Conservation (phyloP, 37 sponge, comb jelly and placozoan species). For the Spongilla lacustris region DNA sequence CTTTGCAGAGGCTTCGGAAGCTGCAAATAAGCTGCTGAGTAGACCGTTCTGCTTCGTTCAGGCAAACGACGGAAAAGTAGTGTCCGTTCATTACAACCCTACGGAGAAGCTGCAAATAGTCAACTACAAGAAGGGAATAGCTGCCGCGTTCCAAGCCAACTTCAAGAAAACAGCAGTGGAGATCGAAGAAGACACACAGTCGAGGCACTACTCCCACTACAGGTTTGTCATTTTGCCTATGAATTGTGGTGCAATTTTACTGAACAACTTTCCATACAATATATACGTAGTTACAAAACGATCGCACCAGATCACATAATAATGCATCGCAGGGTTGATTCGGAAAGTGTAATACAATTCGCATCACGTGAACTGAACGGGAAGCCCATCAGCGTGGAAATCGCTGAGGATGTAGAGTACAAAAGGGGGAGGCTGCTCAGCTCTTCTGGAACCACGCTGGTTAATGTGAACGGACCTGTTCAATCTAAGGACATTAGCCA, state of each 20-base stretch:
- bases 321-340: too few species aligned
- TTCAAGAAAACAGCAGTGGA: constrained; percentile 17
- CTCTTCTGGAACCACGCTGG: too few species aligned
- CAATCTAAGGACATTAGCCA: too few species aligned
- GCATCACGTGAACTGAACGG: too few species aligned
- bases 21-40: constrained; percentile 4
- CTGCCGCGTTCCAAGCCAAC: constrained; percentile 60
- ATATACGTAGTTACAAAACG: not conserved
- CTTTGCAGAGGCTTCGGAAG: not conserved
- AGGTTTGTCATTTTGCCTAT: too few species aligned
- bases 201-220: constrained; percentile 24
- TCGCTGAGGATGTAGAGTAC: too few species aligned
- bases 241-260: too few species aligned
- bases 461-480: too few species aligned
- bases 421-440: too few species aligned
- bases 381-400: too few species aligned
- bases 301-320: not conserved
- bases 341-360: too few species aligned
- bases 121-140: constrained; percentile 62
- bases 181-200: constrained; percentile 28
- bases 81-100: constrained; percentile 10
- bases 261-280: too few species aligned
- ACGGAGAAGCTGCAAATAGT: constrained; percentile 13
- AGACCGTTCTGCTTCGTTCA: constrained; percentile 33
- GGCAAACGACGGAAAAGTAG: constrained; percentile 43